phyloP scores from a whole-genome alignment of 35 echinoderm and acorn worm genomes.

The Apostichopus japonicus region DNA sequence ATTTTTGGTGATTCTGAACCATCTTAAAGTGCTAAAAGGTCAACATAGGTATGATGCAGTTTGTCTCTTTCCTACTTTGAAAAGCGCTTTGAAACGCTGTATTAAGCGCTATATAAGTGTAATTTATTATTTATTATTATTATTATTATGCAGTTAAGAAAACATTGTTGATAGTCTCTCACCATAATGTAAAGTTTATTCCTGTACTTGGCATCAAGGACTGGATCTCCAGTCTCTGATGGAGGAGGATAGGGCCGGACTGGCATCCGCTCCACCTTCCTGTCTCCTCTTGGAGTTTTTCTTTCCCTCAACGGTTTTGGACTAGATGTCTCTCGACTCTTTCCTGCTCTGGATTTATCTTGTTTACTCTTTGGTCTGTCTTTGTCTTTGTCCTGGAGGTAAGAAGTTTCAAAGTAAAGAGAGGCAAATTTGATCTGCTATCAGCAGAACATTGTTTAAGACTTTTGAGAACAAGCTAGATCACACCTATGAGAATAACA shows the following conservation, averaged over 20 bases:
- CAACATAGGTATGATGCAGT: too few species aligned
- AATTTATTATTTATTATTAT: too few species aligned
- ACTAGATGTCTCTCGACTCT: slow-evolving; percentile 55
- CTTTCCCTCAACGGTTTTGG: slow-evolving; percentile 64
- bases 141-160: too few species aligned
- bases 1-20: too few species aligned
- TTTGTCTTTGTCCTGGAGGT: slow-evolving; percentile 86
- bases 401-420: background rate
- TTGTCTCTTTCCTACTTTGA: too few species aligned
- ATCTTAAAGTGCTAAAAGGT: too few species aligned
- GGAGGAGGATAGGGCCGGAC: slow-evolving; percentile 43
- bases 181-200: slow-evolving; percentile 98
- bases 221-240: slow-evolving; percentile 91
- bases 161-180: background rate
- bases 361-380: slow-evolving; percentile 97
- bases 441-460: too few species aligned
- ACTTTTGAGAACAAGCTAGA: too few species aligned
- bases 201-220: slow-evolving; percentile 92
- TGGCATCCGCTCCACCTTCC: slow-evolving; percentile 23
- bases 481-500: too few species aligned
- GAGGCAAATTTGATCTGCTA: too few species aligned
- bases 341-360: slow-evolving; percentile 61
- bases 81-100: too few species aligned
- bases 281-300: slow-evolving; percentile 72
- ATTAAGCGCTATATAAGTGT: too few species aligned